Conservation (phyloP, 2,888 invertebrate genomes). For the Brassicogethes aeneus region DNA sequence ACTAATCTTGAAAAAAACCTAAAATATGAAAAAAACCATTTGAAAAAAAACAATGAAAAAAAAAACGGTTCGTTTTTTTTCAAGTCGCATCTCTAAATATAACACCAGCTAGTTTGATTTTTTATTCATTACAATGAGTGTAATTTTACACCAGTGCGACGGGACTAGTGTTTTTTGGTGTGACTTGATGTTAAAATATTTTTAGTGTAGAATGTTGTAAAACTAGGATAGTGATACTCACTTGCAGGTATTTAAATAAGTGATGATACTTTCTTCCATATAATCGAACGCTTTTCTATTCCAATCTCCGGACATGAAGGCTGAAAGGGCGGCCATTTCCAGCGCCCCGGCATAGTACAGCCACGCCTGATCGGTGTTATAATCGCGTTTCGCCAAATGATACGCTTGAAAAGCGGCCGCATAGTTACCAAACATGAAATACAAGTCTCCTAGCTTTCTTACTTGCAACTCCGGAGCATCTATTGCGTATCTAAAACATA, state of each 20-base stretch:
- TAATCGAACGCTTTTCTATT: slow-evolving; percentile 76
- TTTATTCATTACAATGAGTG: too few relatives aligned
- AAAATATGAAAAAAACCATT: too few relatives aligned
- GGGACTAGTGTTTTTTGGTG: too few relatives aligned
- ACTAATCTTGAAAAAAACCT: too few relatives aligned
- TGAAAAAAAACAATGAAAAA: too few relatives aligned
- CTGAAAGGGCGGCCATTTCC: slow-evolving; percentile 91
- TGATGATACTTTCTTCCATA: slow-evolving; percentile 90
- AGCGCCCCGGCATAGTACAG: slow-evolving; percentile 92
- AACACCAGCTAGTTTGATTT: too few relatives aligned
- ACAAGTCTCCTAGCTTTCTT: slow-evolving; percentile 86
- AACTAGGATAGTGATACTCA: slow-evolving; percentile 33
- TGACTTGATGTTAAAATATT: too few relatives aligned
- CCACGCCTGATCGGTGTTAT: slow-evolving; percentile 95
- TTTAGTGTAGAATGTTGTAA: background rate
- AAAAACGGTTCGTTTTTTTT: too few relatives aligned
- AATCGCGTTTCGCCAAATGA: slow-evolving; percentile 95
- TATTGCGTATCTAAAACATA: slow-evolving; percentile 54
- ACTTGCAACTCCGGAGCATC: slow-evolving; percentile 89
- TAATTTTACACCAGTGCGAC: too few relatives aligned
- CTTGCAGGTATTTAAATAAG: slow-evolving; percentile 87
- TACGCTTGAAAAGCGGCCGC: slow-evolving; percentile 87
- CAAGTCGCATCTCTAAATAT: too few relatives aligned
- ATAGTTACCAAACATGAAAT: slow-evolving; percentile 94
- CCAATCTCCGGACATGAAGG: slow-evolving; percentile 78